A percentile compares a stretch with the other conserved stretches of the same genome.
These are phyloP conservation scores for Eristalinus sepulchralis DNA, from an alignment of 2,888 invertebrate species.

Conservation along the genomic window DNA sequence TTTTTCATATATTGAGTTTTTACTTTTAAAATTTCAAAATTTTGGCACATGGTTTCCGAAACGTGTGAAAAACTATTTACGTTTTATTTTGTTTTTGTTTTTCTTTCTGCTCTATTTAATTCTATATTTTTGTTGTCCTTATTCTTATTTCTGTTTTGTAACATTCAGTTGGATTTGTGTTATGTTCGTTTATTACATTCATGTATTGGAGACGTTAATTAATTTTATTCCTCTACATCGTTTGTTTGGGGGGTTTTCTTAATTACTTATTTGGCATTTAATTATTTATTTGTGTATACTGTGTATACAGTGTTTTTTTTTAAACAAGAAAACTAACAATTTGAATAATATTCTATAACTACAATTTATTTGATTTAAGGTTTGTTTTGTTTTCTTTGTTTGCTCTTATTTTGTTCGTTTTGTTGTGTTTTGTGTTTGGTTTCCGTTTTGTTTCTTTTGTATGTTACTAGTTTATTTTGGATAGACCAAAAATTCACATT, in stretches of 20 bases:
- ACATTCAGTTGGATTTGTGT: constrained; percentile 56
- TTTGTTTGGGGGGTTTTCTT: constrained; percentile 60
- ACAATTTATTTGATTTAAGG: constrained; percentile 62
- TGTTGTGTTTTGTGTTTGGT: constrained; percentile 45
- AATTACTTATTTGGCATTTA: constrained; percentile 59
- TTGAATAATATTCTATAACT: constrained; percentile 66
- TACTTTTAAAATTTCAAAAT: constrained; percentile 48
- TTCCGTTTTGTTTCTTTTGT: constrained; percentile 46
- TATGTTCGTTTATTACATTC: constrained; percentile 45
- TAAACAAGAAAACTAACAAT: constrained; percentile 71
- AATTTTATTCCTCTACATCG: constrained; percentile 47
- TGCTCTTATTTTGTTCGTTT: constrained; percentile 29
- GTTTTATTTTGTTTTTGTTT: too few species aligned
- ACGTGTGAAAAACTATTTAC: constrained; percentile 67
- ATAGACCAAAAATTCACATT: constrained; percentile 70
- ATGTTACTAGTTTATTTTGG: constrained; percentile 69
- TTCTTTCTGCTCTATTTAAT: constrained; percentile 36
- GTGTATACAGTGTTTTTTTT: constrained; percentile 36
- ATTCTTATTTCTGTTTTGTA: constrained; percentile 46
- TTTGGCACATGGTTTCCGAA: constrained; percentile 72
- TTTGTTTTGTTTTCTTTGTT: constrained; percentile 50
- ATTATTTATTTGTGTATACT: constrained; percentile 60
- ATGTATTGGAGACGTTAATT: constrained; percentile 58
- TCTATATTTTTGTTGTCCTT: constrained; percentile 37
- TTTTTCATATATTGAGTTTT: constrained; percentile 19